Evolutionary conservation across 2,888 invertebrate species (phyloP).

Genomic region (Scaeva pyrastri): DNA sequence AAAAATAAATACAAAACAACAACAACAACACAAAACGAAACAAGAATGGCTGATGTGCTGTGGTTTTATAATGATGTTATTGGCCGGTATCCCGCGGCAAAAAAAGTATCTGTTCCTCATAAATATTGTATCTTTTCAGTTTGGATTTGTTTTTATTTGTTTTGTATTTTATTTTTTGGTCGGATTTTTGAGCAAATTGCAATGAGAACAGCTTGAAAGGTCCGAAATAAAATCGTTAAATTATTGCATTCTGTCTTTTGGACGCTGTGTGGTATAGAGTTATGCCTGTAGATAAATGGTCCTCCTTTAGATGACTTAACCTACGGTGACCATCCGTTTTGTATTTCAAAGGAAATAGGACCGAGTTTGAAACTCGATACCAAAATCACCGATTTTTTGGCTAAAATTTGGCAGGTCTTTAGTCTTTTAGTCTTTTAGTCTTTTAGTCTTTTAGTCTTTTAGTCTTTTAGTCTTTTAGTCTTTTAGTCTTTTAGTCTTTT

Average conservation of each 20-base stretch:
- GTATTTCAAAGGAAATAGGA: background rate
- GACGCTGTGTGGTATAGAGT: background rate
- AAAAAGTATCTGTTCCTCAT: slow-evolving; percentile 59
- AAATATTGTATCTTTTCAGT: slow-evolving; percentile 52
- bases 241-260: slow-evolving; percentile 59
- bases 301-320: background rate
- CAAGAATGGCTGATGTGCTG: slow-evolving; percentile 56
- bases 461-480: too few species aligned
- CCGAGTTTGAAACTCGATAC: too few species aligned
- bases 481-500: too few species aligned
- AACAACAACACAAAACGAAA: slow-evolving; percentile 47
- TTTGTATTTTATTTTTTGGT: background rate
- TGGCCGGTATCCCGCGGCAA: slow-evolving; percentile 73
- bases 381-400: too few species aligned
- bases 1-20: slow-evolving; percentile 15
- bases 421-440: too few species aligned
- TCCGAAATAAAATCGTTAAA: slow-evolving; percentile 73
- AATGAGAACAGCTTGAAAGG: slow-evolving; percentile 68
- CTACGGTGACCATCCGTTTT: slow-evolving; percentile 3
- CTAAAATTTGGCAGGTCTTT: too few species aligned
- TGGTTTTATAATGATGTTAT: slow-evolving; percentile 75
- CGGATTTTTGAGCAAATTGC: slow-evolving; percentile 55
- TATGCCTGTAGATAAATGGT: background rate
- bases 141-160: slow-evolving; percentile 12
- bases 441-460: too few species aligned